phyloP scores from a whole-genome alignment of 2,888 invertebrate species.

The Leucania comma region DNA sequence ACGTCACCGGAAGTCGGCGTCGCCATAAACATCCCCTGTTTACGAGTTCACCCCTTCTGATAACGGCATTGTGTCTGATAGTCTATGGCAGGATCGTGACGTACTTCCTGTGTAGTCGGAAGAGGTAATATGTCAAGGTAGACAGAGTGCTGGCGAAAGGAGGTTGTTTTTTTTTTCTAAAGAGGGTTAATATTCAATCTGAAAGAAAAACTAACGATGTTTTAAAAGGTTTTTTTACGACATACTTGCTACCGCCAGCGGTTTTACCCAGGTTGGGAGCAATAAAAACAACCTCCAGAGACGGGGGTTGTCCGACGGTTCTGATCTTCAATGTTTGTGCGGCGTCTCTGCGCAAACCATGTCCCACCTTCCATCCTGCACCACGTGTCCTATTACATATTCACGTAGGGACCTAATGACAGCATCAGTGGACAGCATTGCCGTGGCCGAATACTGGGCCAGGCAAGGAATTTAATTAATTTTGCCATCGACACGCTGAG shows the following conservation, averaged over 20 bases:
- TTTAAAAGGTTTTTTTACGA: neutral
- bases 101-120: conserved; percentile 62
- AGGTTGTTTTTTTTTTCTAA: conserved; percentile 36
- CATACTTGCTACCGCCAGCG: neutral
- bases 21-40: conserved; percentile 65
- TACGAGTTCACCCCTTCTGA: conserved; percentile 63
- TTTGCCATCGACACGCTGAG: no score
- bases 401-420: no score
- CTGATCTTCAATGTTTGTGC: no score
- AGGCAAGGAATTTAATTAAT: no score
- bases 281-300: no score
- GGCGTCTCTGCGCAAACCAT: no score
- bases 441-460: no score
- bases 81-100: conserved; percentile 58
- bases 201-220: neutral
- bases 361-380: no score
- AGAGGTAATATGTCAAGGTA: conserved; percentile 62
- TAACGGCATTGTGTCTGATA: conserved; percentile 63
- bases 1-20: conserved; percentile 60
- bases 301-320: no score
- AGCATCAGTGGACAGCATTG: no score
- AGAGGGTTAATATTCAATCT: neutral
- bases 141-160: conserved; percentile 32
- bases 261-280: no score
- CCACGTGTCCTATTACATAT: no score